These are phyloP conservation scores for Metallyticus violacea DNA, from an alignment of 2,888 invertebrate genomes.

Conservation along the genomic window DNA sequence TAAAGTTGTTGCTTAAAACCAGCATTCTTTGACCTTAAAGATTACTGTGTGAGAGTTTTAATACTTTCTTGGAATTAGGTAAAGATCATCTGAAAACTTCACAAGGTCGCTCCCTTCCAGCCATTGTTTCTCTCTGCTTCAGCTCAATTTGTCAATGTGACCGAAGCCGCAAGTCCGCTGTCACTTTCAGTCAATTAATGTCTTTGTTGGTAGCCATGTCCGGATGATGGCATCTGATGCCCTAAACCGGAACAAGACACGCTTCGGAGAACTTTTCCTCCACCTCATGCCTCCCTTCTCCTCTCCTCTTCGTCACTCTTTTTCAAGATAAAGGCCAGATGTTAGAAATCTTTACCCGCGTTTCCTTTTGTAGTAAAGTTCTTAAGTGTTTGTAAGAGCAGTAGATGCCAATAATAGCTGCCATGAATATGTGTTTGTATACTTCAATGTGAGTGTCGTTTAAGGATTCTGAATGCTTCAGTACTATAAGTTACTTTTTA, in stretches of 20 bases:
- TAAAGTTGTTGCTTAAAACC: background rate
- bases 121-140: background rate
- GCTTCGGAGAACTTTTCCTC: background rate
- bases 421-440: no score
- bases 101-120: background rate
- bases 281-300: background rate
- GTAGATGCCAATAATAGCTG: no score
- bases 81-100: background rate
- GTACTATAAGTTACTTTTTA: no score
- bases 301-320: background rate
- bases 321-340: background rate
- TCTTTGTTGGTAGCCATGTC: background rate
- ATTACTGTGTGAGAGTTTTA: background rate
- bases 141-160: background rate
- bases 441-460: no score
- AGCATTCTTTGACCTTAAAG: background rate
- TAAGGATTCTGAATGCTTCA: no score
- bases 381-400: background rate
- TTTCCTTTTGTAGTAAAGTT: background rate
- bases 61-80: background rate
- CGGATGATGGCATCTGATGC: background rate
- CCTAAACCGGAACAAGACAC: constrained; percentile 1
- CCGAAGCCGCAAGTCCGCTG: background rate
- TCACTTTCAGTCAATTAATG: constrained; percentile 6
- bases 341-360: background rate